phyloP scores from a whole-genome alignment of 2,797 vertebrate species.

The Gymnoscopelus braueri region DNA sequence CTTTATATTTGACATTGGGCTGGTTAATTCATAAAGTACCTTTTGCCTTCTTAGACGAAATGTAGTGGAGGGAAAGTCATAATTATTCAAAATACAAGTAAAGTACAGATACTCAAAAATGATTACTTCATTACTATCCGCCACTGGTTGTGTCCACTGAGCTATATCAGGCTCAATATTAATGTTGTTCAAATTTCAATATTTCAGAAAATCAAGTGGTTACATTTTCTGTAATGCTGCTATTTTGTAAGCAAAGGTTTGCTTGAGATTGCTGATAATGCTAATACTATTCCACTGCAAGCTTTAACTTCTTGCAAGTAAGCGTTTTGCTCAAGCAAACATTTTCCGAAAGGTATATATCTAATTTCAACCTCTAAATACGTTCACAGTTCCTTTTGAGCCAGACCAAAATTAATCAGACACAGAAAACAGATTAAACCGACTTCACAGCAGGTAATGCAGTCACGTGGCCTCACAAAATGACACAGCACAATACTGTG shows the following conservation, averaged over 20 bases:
- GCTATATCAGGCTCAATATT: too few relatives aligned
- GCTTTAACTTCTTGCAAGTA: neutral
- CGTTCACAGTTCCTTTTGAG: neutral
- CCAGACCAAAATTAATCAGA: constrained; percentile 15
- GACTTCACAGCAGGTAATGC: constrained; percentile 28
- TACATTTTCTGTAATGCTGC: neutral
- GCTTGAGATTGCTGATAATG: neutral
- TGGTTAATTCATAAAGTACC: too few relatives aligned
- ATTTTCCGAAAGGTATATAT: neutral
- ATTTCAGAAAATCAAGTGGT: neutral
- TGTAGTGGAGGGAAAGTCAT: too few relatives aligned
- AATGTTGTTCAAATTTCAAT: too few relatives aligned
- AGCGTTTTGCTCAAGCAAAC: neutral
- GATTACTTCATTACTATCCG: too few relatives aligned
- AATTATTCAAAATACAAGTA: too few relatives aligned
- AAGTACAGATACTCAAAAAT: too few relatives aligned
- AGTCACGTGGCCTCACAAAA: neutral
- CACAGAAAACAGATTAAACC: constrained; percentile 14
- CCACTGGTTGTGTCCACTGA: too few relatives aligned
- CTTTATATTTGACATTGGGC: too few relatives aligned
- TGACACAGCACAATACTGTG: too few relatives aligned
- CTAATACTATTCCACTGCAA: neutral
- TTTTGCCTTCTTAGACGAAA: too few relatives aligned
- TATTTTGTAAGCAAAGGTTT: neutral
- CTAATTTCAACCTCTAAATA: neutral